These are phyloP conservation scores for Arnoldichthys spilopterus DNA, from an alignment of 2,797 vertebrate genomes.

Conservation along the genomic window DNA sequence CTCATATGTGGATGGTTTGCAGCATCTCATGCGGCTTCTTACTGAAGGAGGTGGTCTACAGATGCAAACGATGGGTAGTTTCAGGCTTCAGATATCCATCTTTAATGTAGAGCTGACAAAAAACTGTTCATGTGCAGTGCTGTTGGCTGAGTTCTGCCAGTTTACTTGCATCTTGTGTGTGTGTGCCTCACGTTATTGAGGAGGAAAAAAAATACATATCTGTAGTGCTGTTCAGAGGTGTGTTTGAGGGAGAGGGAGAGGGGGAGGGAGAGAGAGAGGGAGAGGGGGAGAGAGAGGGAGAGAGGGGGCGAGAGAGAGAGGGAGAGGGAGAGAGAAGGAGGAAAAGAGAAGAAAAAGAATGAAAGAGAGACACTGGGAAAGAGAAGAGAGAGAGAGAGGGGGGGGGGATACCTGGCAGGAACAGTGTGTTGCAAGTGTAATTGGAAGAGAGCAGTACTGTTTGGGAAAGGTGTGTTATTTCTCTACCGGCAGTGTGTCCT, in stretches of 20 bases:
- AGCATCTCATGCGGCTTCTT: too few species aligned
- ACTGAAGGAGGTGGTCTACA: too few species aligned
- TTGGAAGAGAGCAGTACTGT: conserved; percentile 1
- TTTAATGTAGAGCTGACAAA: too few species aligned
- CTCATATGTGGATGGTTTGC: too few species aligned
- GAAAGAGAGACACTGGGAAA: background rate
- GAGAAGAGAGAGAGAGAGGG: background rate
- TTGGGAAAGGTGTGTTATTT: conserved; percentile 12
- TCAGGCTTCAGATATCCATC: too few species aligned
- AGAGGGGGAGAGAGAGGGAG: background rate
- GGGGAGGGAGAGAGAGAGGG: background rate
- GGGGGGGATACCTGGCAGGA: background rate
- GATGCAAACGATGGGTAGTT: too few species aligned
- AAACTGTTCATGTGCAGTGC: too few species aligned
- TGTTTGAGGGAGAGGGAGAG: background rate
- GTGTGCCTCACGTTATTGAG: background rate
- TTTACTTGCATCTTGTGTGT: too few species aligned
- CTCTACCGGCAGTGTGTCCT: conserved; percentile 1
- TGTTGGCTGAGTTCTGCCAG: too few species aligned
- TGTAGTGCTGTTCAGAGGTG: background rate
- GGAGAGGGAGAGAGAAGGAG: background rate
- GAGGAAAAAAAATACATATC: background rate
- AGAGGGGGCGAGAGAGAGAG: background rate
- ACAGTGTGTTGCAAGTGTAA: conserved; percentile 4
- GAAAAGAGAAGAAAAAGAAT: background rate